Conservation (phyloP, 2,888 invertebrate species). For the Sepiola atlantica region DNA sequence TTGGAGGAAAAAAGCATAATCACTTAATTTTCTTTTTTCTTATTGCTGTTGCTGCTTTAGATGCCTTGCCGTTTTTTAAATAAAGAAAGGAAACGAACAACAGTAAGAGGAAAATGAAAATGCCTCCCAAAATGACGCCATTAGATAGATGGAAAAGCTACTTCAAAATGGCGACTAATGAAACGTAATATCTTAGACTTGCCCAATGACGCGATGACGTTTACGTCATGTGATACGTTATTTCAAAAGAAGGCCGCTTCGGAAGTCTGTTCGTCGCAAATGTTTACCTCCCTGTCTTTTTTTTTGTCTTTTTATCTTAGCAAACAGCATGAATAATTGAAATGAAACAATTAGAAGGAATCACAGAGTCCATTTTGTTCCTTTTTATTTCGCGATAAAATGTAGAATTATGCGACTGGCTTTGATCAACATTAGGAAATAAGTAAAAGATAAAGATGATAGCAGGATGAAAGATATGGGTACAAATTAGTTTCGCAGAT, state of each 20-base stretch:
- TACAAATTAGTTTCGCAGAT: not conserved
- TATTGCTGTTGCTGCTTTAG: not conserved
- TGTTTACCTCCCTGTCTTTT: not conserved
- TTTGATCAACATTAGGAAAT: slow-evolving; percentile 11
- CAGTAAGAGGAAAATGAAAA: not conserved
- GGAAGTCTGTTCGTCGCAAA: not conserved
- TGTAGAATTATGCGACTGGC: not conserved
- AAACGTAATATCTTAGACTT: not conserved
- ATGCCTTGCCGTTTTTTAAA: not conserved
- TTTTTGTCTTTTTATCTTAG: not conserved
- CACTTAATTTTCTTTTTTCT: not conserved
- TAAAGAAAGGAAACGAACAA: not conserved
- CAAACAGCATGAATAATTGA: slow-evolving; percentile 7
- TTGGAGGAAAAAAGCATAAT: not conserved
- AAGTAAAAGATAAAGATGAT: not conserved
- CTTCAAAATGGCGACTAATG: slow-evolving; percentile 19
- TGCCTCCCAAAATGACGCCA: not conserved
- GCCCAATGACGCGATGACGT: not conserved
- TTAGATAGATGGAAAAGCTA: not conserved
- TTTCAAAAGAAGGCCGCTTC: not conserved
- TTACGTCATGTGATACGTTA: not conserved
- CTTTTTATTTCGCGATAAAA: not conserved
- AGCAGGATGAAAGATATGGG: not conserved
- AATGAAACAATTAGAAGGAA: not conserved
- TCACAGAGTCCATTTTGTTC: not conserved